Percentiles rank a stretch among this genome's conserved stretches.
Conservation (phyloP, 2,797 vertebrate species). For the Gorsachius magnificus region DNA sequence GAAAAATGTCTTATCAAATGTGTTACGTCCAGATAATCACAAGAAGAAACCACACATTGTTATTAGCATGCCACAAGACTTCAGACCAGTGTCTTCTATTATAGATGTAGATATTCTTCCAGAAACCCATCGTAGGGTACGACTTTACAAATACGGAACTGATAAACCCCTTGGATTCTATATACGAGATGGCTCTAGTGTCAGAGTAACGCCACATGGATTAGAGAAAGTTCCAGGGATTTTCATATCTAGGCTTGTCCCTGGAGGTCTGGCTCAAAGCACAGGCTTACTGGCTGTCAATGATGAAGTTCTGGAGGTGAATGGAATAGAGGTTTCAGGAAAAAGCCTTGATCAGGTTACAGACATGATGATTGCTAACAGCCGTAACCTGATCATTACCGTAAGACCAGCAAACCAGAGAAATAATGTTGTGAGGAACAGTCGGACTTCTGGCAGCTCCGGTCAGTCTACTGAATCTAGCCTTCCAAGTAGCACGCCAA, state of each 20-base stretch:
- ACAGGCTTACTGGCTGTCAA: conserved; percentile 95
- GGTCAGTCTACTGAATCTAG: conserved; percentile 93
- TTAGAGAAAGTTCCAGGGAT: conserved; percentile 96
- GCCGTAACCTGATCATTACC: conserved; percentile 96
- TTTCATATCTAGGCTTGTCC: conserved; percentile 95
- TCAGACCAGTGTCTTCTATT: conserved; percentile 96
- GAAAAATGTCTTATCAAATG: conserved; percentile 90
- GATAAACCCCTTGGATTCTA: conserved; percentile 97
- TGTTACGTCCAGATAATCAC: conserved; percentile 88
- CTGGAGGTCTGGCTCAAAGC: conserved; percentile 93
- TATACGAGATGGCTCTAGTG: conserved; percentile 94
- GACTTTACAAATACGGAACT: conserved; percentile 95
- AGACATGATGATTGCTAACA: conserved; percentile 99
- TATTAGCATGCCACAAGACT: conserved; percentile 94
- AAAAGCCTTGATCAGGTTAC: conserved; percentile 97
- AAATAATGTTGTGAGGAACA: conserved; percentile 91
- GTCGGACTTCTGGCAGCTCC: conserved; percentile 90
- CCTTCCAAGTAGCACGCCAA: conserved; percentile 78
- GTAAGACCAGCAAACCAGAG: conserved; percentile 97
- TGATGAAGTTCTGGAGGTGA: conserved; percentile 96
- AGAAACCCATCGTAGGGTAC: conserved; percentile 92
- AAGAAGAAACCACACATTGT: conserved; percentile 91
- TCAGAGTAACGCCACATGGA: conserved; percentile 91
- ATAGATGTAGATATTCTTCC: conserved; percentile 97
- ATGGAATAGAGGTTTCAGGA: conserved; percentile 93